phyloP scores from a whole-genome alignment of 2,797 vertebrate genomes.

The Lophius americanus region DNA sequence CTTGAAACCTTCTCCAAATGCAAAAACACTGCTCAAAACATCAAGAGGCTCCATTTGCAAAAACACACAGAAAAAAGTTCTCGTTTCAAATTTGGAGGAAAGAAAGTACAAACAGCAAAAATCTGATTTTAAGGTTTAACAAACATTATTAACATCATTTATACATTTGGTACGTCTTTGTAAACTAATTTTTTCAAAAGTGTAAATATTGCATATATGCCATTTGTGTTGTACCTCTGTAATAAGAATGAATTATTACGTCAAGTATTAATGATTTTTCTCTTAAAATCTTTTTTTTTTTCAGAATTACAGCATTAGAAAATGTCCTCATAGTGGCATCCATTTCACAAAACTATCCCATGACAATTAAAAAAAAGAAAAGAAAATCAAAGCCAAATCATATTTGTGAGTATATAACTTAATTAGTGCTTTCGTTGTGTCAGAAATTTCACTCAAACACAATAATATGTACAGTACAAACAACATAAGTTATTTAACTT shows the following conservation, averaged over 20 bases:
- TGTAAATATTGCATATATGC: slow-evolving; percentile 99
- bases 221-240: slow-evolving; percentile 92
- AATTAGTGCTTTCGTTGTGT: slow-evolving; percentile 83
- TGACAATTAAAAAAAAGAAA: slow-evolving; percentile 67
- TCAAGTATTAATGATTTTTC: slow-evolving; percentile 78
- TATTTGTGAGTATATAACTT: slow-evolving; percentile 82
- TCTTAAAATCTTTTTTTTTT: slow-evolving; percentile 55
- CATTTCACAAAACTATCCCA: slow-evolving; percentile 75
- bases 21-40: slow-evolving; percentile 92
- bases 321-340: slow-evolving; percentile 82
- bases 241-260: slow-evolving; percentile 78
- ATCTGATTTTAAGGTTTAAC: slow-evolving; percentile 84
- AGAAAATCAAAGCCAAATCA: slow-evolving; percentile 73
- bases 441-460: slow-evolving; percentile 74
- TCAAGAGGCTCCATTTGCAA: slow-evolving; percentile 91
- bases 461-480: slow-evolving; percentile 80
- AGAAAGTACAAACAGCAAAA: slow-evolving; percentile 91
- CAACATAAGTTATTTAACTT: slow-evolving; percentile 79
- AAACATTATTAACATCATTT: slow-evolving; percentile 91
- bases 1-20: slow-evolving; percentile 84
- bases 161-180: slow-evolving; percentile 98
- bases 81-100: slow-evolving; percentile 88
- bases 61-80: slow-evolving; percentile 80
- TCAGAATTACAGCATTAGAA: slow-evolving; percentile 83
- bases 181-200: slow-evolving; percentile 94